Evolutionary conservation across 1,140 invertebrate species (phyloP).

Genomic region (Panulirus ornatus): DNA sequence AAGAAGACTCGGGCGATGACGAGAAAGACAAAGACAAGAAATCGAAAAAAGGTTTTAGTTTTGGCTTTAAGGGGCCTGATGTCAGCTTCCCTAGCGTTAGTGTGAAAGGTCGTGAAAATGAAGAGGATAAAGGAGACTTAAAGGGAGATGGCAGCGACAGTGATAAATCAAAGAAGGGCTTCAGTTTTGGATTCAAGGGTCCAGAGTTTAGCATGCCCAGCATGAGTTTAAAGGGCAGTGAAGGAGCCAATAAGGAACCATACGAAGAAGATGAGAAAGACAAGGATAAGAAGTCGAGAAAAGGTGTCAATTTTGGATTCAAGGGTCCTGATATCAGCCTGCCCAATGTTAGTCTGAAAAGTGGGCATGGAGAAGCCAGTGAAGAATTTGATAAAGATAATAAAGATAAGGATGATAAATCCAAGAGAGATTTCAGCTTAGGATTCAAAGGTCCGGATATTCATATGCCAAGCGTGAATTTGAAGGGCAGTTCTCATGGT

Average conservation of each 20-base stretch:
- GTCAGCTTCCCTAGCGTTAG: conserved; percentile 34
- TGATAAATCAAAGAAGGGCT: conserved; percentile 34
- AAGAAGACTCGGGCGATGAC: conserved; percentile 10
- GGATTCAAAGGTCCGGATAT: conserved; percentile 39
- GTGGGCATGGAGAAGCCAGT: not conserved
- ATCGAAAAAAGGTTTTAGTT: conserved; percentile 34
- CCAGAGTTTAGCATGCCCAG: conserved; percentile 34
- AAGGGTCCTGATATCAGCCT: conserved; percentile 45
- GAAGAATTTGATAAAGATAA: not conserved
- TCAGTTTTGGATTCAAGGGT: conserved; percentile 42
- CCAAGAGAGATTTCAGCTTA: conserved; percentile 16
- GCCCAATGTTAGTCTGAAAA: conserved; percentile 5
- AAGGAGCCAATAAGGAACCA: not conserved
- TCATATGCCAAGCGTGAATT: conserved; percentile 24
- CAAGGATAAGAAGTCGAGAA: conserved; percentile 26
- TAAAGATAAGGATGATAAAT: conserved; percentile 1
- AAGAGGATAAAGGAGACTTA: not conserved
- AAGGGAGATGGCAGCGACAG: not conserved
- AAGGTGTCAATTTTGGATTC: conserved; percentile 30
- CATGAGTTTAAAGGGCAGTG: conserved; percentile 20
- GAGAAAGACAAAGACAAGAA: conserved; percentile 35
- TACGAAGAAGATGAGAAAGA: not conserved
- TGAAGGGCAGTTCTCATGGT: not conserved
- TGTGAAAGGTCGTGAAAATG: not conserved
- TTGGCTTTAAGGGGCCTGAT: conserved; percentile 54